These are phyloP conservation scores for Peromyscus eremicus DNA, from an alignment of 2,797 vertebrate species.

Conservation along the genomic window DNA sequence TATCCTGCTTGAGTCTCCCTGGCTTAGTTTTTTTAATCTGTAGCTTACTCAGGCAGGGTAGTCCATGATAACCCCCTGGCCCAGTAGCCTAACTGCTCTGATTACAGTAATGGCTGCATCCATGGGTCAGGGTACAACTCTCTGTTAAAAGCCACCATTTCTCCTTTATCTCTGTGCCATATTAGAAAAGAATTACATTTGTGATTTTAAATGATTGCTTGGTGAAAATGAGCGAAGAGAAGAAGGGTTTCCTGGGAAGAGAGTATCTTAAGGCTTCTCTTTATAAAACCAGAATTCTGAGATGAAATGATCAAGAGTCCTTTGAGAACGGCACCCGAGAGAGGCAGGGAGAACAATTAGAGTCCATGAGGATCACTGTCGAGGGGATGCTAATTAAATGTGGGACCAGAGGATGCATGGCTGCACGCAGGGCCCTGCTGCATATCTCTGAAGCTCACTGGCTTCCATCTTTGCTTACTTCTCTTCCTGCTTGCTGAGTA, in stretches of 20 bases:
- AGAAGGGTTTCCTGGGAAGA: background rate
- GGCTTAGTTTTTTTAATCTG: background rate
- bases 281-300: background rate
- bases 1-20: background rate
- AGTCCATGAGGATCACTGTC: background rate
- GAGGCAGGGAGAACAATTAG: background rate
- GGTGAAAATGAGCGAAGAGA: slow-evolving; percentile 15
- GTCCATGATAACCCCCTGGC: background rate
- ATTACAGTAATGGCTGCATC: background rate
- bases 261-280: background rate
- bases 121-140: background rate
- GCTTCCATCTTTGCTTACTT: background rate
- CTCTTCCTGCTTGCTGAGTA: background rate
- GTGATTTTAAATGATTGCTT: slow-evolving; percentile 17
- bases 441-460: background rate
- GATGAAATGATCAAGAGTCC: background rate
- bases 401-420: accelerated
- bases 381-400: background rate
- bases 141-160: background rate
- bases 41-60: background rate
- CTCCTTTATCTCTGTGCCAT: background rate
- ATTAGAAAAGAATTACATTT: slow-evolving; percentile 9
- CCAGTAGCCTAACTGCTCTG: background rate
- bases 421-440: no score
- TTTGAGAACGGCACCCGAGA: background rate